Conservation (phyloP, 2,113 vertebrate genomes). For the Solea solea region DNA sequence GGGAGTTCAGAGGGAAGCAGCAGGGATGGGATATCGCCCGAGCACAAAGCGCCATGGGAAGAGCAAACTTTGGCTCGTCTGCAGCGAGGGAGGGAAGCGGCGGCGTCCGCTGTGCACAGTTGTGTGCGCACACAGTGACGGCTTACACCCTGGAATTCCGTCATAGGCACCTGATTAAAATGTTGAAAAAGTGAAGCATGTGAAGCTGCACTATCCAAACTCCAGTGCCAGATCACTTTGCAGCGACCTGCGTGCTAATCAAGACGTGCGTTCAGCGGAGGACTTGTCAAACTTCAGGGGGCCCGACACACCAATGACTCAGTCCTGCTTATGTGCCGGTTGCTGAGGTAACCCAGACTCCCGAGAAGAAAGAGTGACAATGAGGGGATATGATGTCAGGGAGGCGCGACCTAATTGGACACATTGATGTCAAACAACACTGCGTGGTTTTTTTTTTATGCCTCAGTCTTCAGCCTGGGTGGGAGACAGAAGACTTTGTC, state of each 20-base stretch:
- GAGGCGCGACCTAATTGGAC: conserved; percentile 36
- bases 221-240: conserved; percentile 23
- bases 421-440: conserved; percentile 40
- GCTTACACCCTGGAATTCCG: conserved; percentile 43
- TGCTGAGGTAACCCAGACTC: conserved; percentile 61
- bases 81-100: conserved; percentile 12
- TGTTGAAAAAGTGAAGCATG: conserved; percentile 41
- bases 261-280: conserved; percentile 34
- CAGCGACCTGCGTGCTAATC: conserved; percentile 32
- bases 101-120: neutral
- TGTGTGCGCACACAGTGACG: conserved; percentile 1
- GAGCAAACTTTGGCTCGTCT: conserved; percentile 67
- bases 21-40: conserved; percentile 58
- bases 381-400: conserved; percentile 68
- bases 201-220: conserved; percentile 29
- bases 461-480: conserved; percentile 26
- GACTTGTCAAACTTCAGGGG: conserved; percentile 64
- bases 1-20: conserved; percentile 69
- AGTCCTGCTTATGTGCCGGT: conserved; percentile 43
- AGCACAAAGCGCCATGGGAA: conserved; percentile 77
- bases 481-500: conserved; percentile 16
- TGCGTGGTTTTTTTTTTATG: conserved; percentile 11
- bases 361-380: conserved; percentile 51
- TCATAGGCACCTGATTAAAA: conserved; percentile 44
- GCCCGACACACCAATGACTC: conserved; percentile 55